Evolutionary conservation across 2,888 invertebrate species (phyloP), one percentile per base, ranked within the genome.

Genomic region (Hemaris fuciformis): DNA sequence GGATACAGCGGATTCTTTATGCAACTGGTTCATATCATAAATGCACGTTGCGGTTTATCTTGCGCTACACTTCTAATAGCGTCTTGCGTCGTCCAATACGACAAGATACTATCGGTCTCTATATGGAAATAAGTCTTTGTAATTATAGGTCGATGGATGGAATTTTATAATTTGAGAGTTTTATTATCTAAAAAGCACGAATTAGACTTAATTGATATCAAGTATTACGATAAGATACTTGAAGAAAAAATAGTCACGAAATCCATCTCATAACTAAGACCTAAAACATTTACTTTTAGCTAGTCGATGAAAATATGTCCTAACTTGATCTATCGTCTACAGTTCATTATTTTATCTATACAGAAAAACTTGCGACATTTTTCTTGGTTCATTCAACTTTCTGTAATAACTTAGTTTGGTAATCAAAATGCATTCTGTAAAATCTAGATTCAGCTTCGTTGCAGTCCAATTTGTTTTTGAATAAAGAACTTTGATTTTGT

Each of bases 1-100:
- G 53, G 31, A 53, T 31, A 31, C 31, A 27, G 53, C 18, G 53
- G 31, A 53, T 31, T 53, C 53, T 53, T 53, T 31, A 53, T 31
- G 53, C 53, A 53, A 53, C 31, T 53, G 31, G 10, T 31, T 53
- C 25, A 53, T 53, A 31, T 53, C 31, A 53, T 53, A 53, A 53
- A 53, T 53, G 31, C 18, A 53, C 18, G 18, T 31, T 53, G 18
- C 18, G 31, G 27, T 48, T 48, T 48, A 27, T 31, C 53, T 53
- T 53, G 53, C 53, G 53, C 27, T 25, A 48, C 48, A 38, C n/a
- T 38, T 38, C 38, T 38, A 23, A 46, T 18, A 27, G 1, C 15
- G 31, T 31, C 27, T 53, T 53, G 18, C 53, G 18, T 53, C 18
- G 53, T 18, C 27, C 18, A 53, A 23, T n/a, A 53, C 18, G 18